These are phyloP conservation scores for Amphibalanus amphitrite DNA, from an alignment of 1,140 invertebrate species.

Conservation along the genomic window DNA sequence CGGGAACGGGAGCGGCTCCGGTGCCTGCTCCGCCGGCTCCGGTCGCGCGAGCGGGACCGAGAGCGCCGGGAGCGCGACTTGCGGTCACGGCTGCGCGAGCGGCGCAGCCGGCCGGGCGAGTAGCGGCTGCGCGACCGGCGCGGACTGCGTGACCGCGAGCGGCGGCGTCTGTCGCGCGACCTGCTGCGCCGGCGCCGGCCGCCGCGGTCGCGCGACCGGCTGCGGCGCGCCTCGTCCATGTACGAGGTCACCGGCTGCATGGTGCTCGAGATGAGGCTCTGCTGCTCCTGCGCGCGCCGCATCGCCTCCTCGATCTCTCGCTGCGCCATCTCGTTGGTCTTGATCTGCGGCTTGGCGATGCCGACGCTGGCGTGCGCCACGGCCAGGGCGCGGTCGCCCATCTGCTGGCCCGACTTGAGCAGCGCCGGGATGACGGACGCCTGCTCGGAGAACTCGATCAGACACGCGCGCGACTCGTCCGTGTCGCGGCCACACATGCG, in stretches of 20 bases:
- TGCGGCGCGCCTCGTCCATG: slow-evolving; percentile 1
- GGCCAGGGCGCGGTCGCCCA: slow-evolving; percentile 19
- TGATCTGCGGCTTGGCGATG: slow-evolving; percentile 81
- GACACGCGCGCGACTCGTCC: slow-evolving; percentile 48
- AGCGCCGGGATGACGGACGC: slow-evolving; percentile 68
- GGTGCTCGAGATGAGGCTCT: slow-evolving; percentile 77
- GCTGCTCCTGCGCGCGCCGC: slow-evolving; percentile 87
- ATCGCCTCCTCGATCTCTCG: slow-evolving; percentile 93
- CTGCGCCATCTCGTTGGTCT: slow-evolving; percentile 84
- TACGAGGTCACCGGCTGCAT: slow-evolving; percentile 23
- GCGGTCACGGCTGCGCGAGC: slow-evolving; percentile 8
- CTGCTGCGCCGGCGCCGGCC: slow-evolving; percentile 4
- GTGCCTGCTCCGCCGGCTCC: slow-evolving; percentile 11
- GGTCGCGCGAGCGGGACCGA: slow-evolving; percentile 15
- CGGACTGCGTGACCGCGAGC: neutral
- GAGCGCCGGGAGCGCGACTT: slow-evolving; percentile 13
- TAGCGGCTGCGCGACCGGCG: neutral
- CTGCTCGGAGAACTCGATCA: slow-evolving; percentile 90
- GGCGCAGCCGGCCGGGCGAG: neutral
- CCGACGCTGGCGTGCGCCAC: slow-evolving; percentile 75
- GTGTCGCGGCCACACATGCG: slow-evolving; percentile 71
- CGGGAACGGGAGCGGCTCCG: slow-evolving; percentile 16
- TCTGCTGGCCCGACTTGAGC: slow-evolving; percentile 51
- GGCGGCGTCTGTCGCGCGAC: neutral
- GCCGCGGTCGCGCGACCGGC: slow-evolving; percentile 7